These are phyloP conservation scores for Onthophagus taurus DNA, from an alignment of 1,140 invertebrate species.

Conservation along the genomic window DNA sequence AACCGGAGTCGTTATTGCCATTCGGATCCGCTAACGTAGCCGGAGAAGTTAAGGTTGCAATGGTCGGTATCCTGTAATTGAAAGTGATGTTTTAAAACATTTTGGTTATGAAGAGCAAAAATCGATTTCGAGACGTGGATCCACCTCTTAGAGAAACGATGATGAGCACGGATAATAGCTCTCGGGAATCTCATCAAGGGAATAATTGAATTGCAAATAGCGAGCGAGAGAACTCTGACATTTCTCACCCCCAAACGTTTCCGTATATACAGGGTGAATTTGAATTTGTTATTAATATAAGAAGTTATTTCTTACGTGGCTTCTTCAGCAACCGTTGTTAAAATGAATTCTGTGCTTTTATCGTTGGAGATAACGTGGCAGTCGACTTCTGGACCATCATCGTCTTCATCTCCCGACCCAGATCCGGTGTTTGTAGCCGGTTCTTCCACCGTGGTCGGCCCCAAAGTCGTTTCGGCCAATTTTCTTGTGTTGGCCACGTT, in stretches of 20 bases:
- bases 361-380: slow-evolving; percentile 82
- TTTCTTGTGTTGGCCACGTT: slow-evolving; percentile 74
- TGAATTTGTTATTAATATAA: not conserved
- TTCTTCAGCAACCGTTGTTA: slow-evolving; percentile 75
- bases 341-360: slow-evolving; percentile 80
- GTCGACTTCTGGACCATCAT: slow-evolving; percentile 54
- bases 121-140: too few relatives aligned
- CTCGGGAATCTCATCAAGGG: too few relatives aligned
- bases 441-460: slow-evolving; percentile 55
- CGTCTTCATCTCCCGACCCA: slow-evolving; percentile 79
- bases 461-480: slow-evolving; percentile 71
- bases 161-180: too few relatives aligned
- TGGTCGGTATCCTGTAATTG: slow-evolving; percentile 41
- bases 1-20: slow-evolving; percentile 72
- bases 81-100: too few relatives aligned
- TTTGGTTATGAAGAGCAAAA: too few relatives aligned
- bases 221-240: too few relatives aligned
- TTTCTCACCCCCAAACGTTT: too few relatives aligned
- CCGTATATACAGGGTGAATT: too few relatives aligned
- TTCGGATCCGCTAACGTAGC: slow-evolving; percentile 53
- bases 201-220: too few relatives aligned
- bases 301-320: slow-evolving; percentile 41
- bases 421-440: slow-evolving; percentile 81
- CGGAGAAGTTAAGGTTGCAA: slow-evolving; percentile 45
- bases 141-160: too few relatives aligned